Conservation (phyloP, 2,888 invertebrate genomes). For the Cryptosula pallasiana region DNA sequence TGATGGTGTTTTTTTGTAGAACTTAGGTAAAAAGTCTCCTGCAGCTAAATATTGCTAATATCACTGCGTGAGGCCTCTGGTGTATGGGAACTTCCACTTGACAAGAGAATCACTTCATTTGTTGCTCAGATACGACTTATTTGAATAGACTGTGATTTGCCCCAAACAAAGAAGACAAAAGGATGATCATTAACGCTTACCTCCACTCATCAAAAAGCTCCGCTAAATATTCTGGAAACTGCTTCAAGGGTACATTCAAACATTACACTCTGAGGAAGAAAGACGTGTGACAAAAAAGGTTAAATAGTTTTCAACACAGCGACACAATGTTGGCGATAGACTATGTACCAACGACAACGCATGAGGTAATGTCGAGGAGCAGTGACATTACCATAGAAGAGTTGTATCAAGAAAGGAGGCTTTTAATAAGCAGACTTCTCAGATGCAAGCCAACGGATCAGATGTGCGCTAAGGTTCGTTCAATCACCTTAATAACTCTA, state of each 20-base stretch:
- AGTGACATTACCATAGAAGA: neutral
- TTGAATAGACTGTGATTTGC: neutral
- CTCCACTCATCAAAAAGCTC: neutral
- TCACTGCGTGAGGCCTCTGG: neutral
- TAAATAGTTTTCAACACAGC: neutral
- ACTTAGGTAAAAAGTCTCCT: too few relatives aligned
- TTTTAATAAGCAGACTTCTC: neutral
- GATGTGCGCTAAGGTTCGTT: too few relatives aligned
- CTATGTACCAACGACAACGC: neutral
- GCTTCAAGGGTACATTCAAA: too few relatives aligned
- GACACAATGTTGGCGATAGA: neutral
- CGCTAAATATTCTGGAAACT: too few relatives aligned
- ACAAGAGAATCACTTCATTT: neutral
- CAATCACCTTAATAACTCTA: too few relatives aligned
- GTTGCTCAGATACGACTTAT: neutral
- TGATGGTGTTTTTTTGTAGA: too few relatives aligned
- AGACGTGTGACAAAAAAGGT: too few relatives aligned
- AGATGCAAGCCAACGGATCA: neutral
- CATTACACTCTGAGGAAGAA: too few relatives aligned
- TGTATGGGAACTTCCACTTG: neutral
- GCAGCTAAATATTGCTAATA: too few relatives aligned
- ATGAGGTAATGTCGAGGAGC: neutral
- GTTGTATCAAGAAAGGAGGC: neutral
- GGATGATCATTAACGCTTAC: neutral
- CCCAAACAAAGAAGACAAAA: neutral